A percentile compares a stretch with the other conserved stretches of the same genome.
Evolutionary conservation across 2,888 invertebrate genomes (phyloP).

Genomic region (Latheticus oryzae): DNA sequence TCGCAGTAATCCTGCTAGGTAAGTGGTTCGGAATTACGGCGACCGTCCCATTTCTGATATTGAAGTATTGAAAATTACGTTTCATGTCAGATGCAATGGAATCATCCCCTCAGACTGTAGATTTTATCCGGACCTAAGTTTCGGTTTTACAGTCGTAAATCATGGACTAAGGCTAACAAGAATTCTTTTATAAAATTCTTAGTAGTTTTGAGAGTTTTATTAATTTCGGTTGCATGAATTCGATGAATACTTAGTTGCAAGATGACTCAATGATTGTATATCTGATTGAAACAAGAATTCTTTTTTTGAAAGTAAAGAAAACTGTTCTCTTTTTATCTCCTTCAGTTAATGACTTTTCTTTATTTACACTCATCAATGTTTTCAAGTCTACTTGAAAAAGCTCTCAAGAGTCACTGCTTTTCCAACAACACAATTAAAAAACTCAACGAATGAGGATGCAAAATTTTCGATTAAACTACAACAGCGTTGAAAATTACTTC

Average conservation of each 20-base stretch:
- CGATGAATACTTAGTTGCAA: not conserved
- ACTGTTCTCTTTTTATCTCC: not conserved
- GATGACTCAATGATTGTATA: slow-evolving; percentile 2
- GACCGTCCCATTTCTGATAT: slow-evolving; percentile 43
- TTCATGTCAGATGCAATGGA: slow-evolving; percentile 38
- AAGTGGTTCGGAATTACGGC: slow-evolving; percentile 42
- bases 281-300: slow-evolving; percentile 1
- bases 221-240: slow-evolving; percentile 6
- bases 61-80: slow-evolving; percentile 45
- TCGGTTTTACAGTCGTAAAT: slow-evolving; percentile 34
- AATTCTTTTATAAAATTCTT: slow-evolving; percentile 27
- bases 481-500: slow-evolving; percentile 18
- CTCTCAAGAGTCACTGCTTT: no score
- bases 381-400: not conserved
- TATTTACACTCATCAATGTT: slow-evolving; percentile 18
- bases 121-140: slow-evolving; percentile 39
- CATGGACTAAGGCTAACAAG: slow-evolving; percentile 18
- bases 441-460: not conserved
- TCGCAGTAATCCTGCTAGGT: slow-evolving; percentile 41
- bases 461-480: not conserved
- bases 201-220: slow-evolving; percentile 28
- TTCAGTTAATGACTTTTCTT: slow-evolving; percentile 6
- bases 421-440: no score
- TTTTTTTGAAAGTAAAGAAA: no score
- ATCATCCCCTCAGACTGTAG: slow-evolving; percentile 26